phyloP scores from a whole-genome alignment of 2,797 vertebrate species.

The Picus viridis region DNA sequence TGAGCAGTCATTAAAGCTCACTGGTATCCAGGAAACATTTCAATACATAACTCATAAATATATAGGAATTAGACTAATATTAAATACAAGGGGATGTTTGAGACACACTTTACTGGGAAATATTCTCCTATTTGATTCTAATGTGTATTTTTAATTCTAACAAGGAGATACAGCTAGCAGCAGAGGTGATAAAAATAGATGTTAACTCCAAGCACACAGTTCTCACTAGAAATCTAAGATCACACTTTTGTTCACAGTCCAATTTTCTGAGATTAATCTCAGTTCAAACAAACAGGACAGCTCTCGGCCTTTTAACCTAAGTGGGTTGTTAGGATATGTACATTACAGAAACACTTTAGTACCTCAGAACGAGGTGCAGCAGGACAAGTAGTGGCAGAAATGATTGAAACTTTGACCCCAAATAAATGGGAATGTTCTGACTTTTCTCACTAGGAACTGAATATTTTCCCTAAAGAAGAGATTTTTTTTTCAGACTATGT shows the following conservation, averaged over 20 bases:
- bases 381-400: background rate
- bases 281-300: background rate
- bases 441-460: background rate
- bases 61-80: background rate
- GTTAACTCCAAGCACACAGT: background rate
- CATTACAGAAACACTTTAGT: background rate
- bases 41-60: background rate
- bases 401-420: background rate
- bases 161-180: background rate
- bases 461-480: background rate
- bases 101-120: background rate
- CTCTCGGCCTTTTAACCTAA: background rate
- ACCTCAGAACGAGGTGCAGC: background rate
- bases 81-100: background rate
- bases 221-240: slow-evolving; percentile 25
- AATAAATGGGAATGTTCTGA: background rate
- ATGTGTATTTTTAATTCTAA: background rate
- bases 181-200: slow-evolving; percentile 20
- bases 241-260: slow-evolving; percentile 1
- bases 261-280: slow-evolving; percentile 20
- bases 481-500: background rate
- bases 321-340: background rate
- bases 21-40: background rate
- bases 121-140: background rate
- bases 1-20: background rate